Percentiles rank a stretch among this genome's conserved stretches.
These are phyloP conservation scores for Coenonympha arcania DNA, from an alignment of 2,888 invertebrate genomes.

Conservation along the genomic window DNA sequence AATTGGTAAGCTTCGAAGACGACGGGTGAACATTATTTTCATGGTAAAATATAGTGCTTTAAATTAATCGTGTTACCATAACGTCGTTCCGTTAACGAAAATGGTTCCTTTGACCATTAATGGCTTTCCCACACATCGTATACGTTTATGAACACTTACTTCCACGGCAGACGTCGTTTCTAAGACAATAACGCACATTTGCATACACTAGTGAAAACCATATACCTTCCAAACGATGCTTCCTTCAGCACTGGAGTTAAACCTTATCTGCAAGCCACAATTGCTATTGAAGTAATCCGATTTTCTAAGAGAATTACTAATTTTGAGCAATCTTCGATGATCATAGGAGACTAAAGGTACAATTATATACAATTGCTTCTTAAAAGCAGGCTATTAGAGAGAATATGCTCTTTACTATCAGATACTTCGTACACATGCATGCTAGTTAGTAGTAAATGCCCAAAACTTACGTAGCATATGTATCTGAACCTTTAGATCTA, in stretches of 20 bases:
- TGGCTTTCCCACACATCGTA: neutral
- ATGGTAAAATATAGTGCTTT: neutral
- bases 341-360: too few species aligned
- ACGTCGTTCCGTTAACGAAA: neutral
- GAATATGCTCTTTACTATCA: too few species aligned
- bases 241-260: neutral
- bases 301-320: neutral
- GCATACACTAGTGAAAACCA: conserved; percentile 1
- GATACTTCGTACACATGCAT: too few species aligned
- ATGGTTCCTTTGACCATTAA: conserved; percentile 1
- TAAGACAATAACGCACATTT: conserved; percentile 10
- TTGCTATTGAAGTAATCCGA: neutral
- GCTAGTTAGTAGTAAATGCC: too few species aligned
- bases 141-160: conserved; percentile 4
- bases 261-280: conserved; percentile 4
- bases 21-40: neutral
- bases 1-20: too few species aligned
- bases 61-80: neutral
- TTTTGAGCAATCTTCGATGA: neutral
- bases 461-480: too few species aligned
- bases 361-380: too few species aligned
- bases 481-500: too few species aligned
- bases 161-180: conserved; percentile 4
- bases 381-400: too few species aligned
- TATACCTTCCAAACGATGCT: neutral